These are phyloP conservation scores for Gymnoscopelus microlampas DNA, from an alignment of 2,797 vertebrate genomes.

Conservation along the genomic window DNA sequence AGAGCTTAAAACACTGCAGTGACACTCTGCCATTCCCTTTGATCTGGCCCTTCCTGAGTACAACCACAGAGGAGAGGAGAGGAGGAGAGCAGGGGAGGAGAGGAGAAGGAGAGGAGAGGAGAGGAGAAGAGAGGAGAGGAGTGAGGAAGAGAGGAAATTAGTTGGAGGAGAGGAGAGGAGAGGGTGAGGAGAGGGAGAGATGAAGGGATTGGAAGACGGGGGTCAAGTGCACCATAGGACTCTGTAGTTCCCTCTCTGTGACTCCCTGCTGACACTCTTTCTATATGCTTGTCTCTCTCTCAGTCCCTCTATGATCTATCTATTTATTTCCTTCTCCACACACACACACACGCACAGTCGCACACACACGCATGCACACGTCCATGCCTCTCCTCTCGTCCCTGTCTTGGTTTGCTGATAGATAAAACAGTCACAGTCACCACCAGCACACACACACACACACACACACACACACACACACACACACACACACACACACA, in stretches of 20 bases:
- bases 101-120: conserved; percentile 39
- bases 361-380: conserved; percentile 8
- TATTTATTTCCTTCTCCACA: not conserved
- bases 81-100: conserved; percentile 30
- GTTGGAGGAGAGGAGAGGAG: too few relatives aligned
- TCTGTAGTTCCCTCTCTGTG: too few relatives aligned
- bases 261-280: too few relatives aligned
- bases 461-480: not conserved
- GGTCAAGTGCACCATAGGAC: too few relatives aligned
- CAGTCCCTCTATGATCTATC: conserved; percentile 52
- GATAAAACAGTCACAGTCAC: conserved; percentile 84
- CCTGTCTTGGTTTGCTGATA: conserved; percentile 73
- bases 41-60: conserved; percentile 82
- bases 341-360: conserved; percentile 32
- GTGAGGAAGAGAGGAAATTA: too few relatives aligned
- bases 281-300: conserved; percentile 59
- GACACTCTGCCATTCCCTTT: conserved; percentile 80
- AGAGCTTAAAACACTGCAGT: conserved; percentile 78
- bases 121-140: not conserved
- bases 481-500: conserved; percentile 5
- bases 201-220: too few relatives aligned
- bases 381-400: conserved; percentile 15
- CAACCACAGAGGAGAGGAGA: conserved; percentile 65
- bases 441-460: too few relatives aligned
- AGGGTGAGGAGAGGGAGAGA: too few relatives aligned